Percentiles rank a stretch among this genome's conserved stretches.
These are phyloP conservation scores for Centroberyx gerrardi DNA, from an alignment of 2,797 vertebrate genomes.

Conservation along the genomic window DNA sequence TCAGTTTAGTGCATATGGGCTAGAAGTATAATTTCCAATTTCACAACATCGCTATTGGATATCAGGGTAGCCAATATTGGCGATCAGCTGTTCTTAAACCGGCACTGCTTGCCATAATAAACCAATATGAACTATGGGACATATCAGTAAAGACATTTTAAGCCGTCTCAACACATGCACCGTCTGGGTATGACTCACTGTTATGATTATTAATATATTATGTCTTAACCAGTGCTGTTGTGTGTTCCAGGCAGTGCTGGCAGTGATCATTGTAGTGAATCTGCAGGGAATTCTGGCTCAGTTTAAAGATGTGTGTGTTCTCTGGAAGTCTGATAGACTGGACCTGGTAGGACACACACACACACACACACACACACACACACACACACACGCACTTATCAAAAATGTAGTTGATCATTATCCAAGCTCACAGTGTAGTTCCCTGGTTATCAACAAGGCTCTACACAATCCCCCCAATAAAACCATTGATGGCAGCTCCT, in stretches of 20 bases:
- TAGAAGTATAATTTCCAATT: no score
- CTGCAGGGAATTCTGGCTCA: conserved; percentile 91
- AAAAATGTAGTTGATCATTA: background rate
- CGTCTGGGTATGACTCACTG: conserved; percentile 32
- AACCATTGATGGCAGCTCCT: background rate
- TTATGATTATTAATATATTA: conserved; percentile 29
- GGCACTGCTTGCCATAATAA: background rate
- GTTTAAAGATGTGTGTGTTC: conserved; percentile 87
- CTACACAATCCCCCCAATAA: no score
- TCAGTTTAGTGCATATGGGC: no score
- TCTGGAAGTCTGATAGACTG: conserved; percentile 91
- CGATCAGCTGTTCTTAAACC: background rate
- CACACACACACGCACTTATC: conserved; percentile 7
- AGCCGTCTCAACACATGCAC: conserved; percentile 35
- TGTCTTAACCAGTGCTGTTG: conserved; percentile 10
- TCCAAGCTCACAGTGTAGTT: background rate
- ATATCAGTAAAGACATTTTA: conserved; percentile 25
- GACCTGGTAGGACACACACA: conserved; percentile 85
- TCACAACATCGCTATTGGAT: no score
- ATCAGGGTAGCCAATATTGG: no score
- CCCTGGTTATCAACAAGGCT: background rate
- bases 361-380: conserved; percentile 13
- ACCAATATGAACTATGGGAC: background rate
- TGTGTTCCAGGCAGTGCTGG: conserved; percentile 88
- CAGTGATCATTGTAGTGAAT: conserved; percentile 92